Evolutionary conservation across 2,113 vertebrate genomes (phyloP).

Genomic region (Hypocryptadius cinnamomeus): DNA sequence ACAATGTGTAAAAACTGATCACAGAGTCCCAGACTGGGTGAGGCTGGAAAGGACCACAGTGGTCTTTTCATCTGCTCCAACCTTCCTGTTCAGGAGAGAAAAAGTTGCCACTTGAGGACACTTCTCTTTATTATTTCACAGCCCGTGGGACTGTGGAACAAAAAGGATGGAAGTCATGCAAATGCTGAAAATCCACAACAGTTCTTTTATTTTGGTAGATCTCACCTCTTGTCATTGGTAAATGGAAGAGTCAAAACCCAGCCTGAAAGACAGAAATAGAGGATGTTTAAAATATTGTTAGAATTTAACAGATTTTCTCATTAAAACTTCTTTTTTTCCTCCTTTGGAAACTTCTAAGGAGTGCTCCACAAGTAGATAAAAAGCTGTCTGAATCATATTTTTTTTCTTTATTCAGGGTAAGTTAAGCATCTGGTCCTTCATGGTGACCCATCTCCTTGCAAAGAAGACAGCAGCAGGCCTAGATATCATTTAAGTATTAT

Average conservation of each 20-base stretch:
- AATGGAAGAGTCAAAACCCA: not conserved
- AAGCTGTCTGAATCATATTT: not conserved
- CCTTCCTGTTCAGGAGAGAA: not conserved
- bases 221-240: not conserved
- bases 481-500: not conserved
- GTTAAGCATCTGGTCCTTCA: not conserved
- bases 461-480: not conserved
- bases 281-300: not conserved
- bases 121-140: not conserved
- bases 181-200: not conserved
- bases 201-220: not conserved
- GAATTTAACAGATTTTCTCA: not conserved
- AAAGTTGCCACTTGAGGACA: not conserved
- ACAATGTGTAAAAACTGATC: not conserved
- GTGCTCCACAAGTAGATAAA: not conserved
- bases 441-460: not conserved
- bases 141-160: not conserved
- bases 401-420: not conserved
- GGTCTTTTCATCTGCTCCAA: not conserved
- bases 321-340: not conserved
- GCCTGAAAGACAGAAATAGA: not conserved
- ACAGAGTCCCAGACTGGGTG: not conserved
- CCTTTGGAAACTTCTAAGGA: not conserved
- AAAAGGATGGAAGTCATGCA: not conserved
- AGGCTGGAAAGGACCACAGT: not conserved